Percentiles rank a stretch among this genome's conserved stretches.
These are phyloP conservation scores for Mnemiopsis leidyi DNA, from an alignment of 37 sponge, comb jelly and placozoan genomes.

Conservation along the genomic window DNA sequence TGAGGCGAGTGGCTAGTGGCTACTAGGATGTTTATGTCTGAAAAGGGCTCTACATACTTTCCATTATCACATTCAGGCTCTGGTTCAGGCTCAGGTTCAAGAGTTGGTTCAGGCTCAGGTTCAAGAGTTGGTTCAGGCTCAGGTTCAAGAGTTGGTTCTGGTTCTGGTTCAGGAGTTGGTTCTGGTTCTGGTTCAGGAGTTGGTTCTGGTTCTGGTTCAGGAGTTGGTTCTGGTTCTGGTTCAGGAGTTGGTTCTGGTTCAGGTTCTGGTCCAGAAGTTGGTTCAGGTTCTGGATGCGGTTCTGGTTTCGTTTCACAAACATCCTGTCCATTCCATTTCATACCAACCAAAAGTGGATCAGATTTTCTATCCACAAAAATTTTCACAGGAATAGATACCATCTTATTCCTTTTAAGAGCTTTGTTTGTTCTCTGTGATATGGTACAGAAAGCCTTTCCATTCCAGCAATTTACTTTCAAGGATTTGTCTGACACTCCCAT, in stretches of 20 bases:
- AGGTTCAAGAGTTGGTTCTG: too few relatives aligned
- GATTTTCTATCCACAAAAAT: not conserved
- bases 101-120: not conserved
- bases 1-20: too few relatives aligned
- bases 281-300: conserved; percentile 26
- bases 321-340: not conserved
- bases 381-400: not conserved
- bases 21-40: too few relatives aligned
- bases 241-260: not conserved
- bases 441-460: not conserved
- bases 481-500: not conserved
- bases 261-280: not conserved
- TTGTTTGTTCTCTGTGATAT: not conserved
- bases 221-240: not conserved
- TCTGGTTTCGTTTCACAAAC: not conserved
- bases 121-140: too few relatives aligned
- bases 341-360: not conserved
- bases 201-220: not conserved
- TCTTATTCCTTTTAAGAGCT: not conserved
- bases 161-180: too few relatives aligned
- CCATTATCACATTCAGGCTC: not conserved
- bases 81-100: not conserved
- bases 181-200: too few relatives aligned
- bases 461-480: not conserved
- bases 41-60: too few relatives aligned